A percentile compares a stretch with the other conserved stretches of the same genome.
These are phyloP conservation scores for Hyalella azteca DNA, from an alignment of 2,888 invertebrate species.

Conservation along the genomic window DNA sequence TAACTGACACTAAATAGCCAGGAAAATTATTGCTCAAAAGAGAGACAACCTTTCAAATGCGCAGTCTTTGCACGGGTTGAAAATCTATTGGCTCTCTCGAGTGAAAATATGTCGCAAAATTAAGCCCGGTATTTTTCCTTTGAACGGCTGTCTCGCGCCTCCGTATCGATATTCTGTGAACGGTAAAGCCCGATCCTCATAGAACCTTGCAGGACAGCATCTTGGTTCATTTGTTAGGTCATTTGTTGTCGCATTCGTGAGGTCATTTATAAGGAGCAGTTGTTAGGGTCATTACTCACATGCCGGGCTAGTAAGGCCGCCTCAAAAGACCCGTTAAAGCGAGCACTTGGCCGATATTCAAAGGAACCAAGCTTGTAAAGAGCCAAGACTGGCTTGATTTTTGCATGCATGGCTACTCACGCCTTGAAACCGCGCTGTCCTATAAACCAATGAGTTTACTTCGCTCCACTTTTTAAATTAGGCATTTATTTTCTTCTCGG, in stretches of 20 bases:
- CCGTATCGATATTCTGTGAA: too few species aligned
- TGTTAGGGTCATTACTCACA: neutral
- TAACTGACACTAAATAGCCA: too few species aligned
- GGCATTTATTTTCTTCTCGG: neutral
- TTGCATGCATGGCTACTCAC: too few species aligned
- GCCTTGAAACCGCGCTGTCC: neutral
- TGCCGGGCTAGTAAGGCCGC: neutral
- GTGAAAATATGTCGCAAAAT: too few species aligned
- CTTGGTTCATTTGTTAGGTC: slow-evolving; percentile 17
- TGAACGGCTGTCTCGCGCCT: too few species aligned
- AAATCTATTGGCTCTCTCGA: too few species aligned
- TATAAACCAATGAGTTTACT: neutral
- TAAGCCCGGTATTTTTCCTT: too few species aligned
- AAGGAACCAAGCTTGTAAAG: too few species aligned
- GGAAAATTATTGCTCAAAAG: too few species aligned
- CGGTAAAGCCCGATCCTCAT: neutral
- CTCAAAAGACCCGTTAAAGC: neutral
- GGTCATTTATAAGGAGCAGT: neutral
- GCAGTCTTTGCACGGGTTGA: too few species aligned
- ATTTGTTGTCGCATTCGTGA: neutral
- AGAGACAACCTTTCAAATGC: too few species aligned
- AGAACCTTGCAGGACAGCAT: neutral
- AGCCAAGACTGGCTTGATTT: too few species aligned
- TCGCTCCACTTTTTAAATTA: neutral
- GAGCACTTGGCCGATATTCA: slow-evolving; percentile 5